A percentile compares a stretch with the other conserved stretches of the same genome.
Conservation (phyloP, 2,888 invertebrate genomes). For the Mesorhabditis spiculigera region DNA sequence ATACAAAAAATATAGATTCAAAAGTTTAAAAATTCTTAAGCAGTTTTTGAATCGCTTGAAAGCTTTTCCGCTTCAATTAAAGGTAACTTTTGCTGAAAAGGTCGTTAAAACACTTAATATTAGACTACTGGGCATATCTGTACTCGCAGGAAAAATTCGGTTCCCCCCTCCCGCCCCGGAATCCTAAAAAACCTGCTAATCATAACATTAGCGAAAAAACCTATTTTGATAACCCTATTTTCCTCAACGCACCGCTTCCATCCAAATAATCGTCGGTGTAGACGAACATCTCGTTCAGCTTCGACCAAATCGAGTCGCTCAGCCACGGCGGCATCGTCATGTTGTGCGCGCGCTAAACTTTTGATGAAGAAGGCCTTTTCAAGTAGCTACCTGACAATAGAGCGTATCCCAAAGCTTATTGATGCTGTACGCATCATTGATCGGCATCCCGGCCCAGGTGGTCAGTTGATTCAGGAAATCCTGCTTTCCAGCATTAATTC, state of each 20-base stretch:
- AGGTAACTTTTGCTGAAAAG: no score
- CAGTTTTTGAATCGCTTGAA: no score
- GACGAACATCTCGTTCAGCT: slow-evolving; percentile 5
- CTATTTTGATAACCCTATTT: background rate
- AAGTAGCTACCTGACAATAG: background rate
- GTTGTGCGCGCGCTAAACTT: background rate
- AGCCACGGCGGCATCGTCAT: background rate
- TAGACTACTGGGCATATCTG: no score
- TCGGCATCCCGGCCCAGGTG: background rate
- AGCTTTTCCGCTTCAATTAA: no score
- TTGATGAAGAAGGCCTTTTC: background rate
- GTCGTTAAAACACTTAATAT: no score
- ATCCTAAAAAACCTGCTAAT: no score
- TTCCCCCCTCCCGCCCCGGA: no score
- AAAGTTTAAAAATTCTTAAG: no score
- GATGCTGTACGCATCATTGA: slow-evolving; percentile 2
- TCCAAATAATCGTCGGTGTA: background rate
- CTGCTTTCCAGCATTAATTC: background rate
- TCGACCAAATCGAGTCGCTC: background rate
- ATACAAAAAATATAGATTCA: no score
- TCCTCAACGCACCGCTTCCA: background rate
- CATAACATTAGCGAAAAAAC: no score
- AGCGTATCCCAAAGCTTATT: slow-evolving; percentile 1
- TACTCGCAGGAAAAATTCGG: no score
- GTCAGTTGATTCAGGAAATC: slow-evolving; percentile 6